Conservation (phyloP, 1,140 invertebrate species). For the Portunus trituberculatus region DNA sequence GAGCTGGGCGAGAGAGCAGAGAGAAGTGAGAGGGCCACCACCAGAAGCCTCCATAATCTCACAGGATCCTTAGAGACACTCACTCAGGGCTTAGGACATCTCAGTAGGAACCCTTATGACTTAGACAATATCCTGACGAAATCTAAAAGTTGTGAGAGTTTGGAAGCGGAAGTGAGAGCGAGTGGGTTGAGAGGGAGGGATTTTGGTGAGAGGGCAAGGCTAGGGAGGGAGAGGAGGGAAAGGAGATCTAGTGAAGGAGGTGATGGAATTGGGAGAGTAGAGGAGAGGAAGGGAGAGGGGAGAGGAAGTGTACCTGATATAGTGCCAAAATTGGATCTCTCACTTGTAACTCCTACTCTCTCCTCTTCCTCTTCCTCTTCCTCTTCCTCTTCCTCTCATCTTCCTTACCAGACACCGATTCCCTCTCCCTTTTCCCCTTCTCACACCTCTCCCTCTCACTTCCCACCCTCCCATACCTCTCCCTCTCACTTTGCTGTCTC, state of each 20-base stretch:
- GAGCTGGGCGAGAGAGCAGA: not conserved
- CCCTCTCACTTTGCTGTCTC: not conserved
- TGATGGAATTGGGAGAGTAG: no score
- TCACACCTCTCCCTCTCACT: not conserved
- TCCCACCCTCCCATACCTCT: not conserved
- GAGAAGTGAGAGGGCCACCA: not conserved
- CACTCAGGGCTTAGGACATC: not conserved
- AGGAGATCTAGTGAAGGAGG: not conserved
- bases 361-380: not conserved
- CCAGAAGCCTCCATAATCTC: conserved; percentile 11
- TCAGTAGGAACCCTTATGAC: not conserved
- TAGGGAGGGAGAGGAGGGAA: not conserved
- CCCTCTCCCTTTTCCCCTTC: not conserved
- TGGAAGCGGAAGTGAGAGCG: not conserved
- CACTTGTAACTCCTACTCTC: not conserved
- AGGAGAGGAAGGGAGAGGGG: not conserved
- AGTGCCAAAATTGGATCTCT: conserved; percentile 52
- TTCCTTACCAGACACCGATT: not conserved
- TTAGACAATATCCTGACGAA: not conserved
- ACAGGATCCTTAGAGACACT: conserved; percentile 64
- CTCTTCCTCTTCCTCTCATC: not conserved
- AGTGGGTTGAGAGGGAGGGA: not conserved
- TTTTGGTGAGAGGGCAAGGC: not conserved
- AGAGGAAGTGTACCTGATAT: conserved; percentile 41
- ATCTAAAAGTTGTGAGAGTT: conserved; percentile 19